These are phyloP conservation scores for Liodrosophila aerea DNA, from an alignment of 2,888 invertebrate genomes.

Conservation along the genomic window DNA sequence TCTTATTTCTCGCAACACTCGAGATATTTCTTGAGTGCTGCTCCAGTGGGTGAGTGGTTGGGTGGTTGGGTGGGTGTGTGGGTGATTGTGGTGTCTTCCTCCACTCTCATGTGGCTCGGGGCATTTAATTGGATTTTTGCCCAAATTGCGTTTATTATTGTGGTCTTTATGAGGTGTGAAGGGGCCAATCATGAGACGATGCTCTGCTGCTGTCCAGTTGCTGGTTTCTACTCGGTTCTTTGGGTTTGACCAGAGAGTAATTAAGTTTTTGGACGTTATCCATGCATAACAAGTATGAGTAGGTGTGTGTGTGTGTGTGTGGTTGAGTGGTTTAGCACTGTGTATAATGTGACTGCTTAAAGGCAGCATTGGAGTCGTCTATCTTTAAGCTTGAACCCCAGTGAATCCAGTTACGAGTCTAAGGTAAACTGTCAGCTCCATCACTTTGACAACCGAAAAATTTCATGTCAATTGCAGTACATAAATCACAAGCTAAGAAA, in stretches of 20 bases:
- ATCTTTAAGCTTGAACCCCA: slow-evolving; percentile 19
- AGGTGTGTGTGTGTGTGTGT: slow-evolving; percentile 1
- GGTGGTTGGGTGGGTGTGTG: background rate
- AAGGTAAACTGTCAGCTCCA: slow-evolving; percentile 45
- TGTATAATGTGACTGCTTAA: slow-evolving; percentile 29
- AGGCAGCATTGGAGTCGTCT: slow-evolving; percentile 19
- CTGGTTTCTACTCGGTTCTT: slow-evolving; percentile 5
- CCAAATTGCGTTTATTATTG: slow-evolving; percentile 75
- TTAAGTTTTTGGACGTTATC: slow-evolving; percentile 59
- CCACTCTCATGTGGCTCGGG: slow-evolving; percentile 33
- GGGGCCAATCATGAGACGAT: slow-evolving; percentile 57
- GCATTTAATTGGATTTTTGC: slow-evolving; percentile 75
- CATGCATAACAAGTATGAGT: slow-evolving; percentile 8
- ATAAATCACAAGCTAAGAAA: slow-evolving; percentile 58
- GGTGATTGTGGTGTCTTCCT: slow-evolving; percentile 1
- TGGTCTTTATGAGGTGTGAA: slow-evolving; percentile 74
- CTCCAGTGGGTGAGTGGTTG: background rate
- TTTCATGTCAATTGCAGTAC: slow-evolving; percentile 66
- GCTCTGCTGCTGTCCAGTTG: slow-evolving; percentile 15
- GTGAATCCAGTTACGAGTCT: background rate
- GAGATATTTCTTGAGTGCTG: slow-evolving; percentile 21
- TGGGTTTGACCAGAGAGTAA: slow-evolving; percentile 59
- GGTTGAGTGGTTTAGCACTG: slow-evolving; percentile 25
- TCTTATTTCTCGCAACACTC: slow-evolving; percentile 26
- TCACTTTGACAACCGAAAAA: slow-evolving; percentile 63